A percentile compares a stretch with the other conserved stretches of the same genome.
These are phyloP conservation scores for Drosophila bunnanda DNA, from an alignment of 2,888 invertebrate species.

Conservation along the genomic window DNA sequence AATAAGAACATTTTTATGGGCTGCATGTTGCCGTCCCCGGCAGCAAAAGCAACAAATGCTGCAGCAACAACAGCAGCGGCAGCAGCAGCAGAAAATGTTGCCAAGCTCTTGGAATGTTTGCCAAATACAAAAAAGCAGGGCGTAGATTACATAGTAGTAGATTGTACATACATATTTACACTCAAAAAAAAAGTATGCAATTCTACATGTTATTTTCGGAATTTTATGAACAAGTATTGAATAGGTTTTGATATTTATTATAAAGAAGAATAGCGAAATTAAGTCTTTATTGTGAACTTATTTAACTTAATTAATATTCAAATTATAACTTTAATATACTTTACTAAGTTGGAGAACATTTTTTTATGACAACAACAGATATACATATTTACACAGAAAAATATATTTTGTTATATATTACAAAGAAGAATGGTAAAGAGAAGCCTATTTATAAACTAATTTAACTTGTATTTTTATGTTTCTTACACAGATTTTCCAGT, in stretches of 20 bases:
- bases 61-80: slow-evolving; percentile 18
- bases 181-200: background rate
- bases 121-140: slow-evolving; percentile 63
- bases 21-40: slow-evolving; percentile 67
- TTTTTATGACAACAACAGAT: too few relatives aligned
- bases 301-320: too few relatives aligned
- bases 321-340: too few relatives aligned
- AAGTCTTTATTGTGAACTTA: too few relatives aligned
- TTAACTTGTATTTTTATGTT: background rate
- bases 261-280: too few relatives aligned
- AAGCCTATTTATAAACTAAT: too few relatives aligned
- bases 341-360: too few relatives aligned
- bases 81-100: slow-evolving; percentile 41
- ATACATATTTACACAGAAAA: too few relatives aligned
- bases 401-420: too few relatives aligned
- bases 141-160: slow-evolving; percentile 62
- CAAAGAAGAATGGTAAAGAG: background rate
- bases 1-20: slow-evolving; percentile 79
- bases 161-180: slow-evolving; percentile 13
- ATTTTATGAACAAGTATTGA: background rate
- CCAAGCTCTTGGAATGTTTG: slow-evolving; percentile 52
- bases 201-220: background rate
- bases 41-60: slow-evolving; percentile 36
- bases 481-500: background rate
- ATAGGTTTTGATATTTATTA: too few relatives aligned